Conservation (phyloP, 2,113 vertebrate genomes). For the Gymnogyps californianus region DNA sequence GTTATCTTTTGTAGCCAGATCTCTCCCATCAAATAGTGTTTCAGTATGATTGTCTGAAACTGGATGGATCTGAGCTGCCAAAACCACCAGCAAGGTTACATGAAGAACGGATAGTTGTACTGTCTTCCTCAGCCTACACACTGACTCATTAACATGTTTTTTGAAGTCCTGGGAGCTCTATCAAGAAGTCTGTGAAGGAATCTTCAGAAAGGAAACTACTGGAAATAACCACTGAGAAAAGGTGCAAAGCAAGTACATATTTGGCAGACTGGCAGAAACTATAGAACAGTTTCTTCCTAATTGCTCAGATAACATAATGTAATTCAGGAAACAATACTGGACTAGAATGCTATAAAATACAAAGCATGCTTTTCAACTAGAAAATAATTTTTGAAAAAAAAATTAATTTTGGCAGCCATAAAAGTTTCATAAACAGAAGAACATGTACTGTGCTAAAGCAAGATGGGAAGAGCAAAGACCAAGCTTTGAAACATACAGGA, state of each 20-base stretch:
- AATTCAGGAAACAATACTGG: neutral
- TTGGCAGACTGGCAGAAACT: neutral
- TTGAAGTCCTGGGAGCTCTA: constrained; percentile 1
- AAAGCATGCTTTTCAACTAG: neutral
- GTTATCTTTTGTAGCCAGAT: neutral
- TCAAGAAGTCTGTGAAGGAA: constrained; percentile 11
- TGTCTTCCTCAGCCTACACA: constrained; percentile 12
- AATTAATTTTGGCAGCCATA: neutral
- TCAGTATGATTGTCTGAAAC: constrained; percentile 37
- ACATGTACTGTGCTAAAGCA: neutral
- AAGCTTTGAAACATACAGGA: neutral
- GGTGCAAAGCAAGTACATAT: neutral
- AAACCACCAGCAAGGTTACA: neutral
- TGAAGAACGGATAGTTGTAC: neutral
- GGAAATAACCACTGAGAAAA: neutral
- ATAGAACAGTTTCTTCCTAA: neutral
- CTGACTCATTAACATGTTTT: neutral
- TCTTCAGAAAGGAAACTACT: neutral
- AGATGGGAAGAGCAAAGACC: neutral
- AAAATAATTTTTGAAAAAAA: neutral
- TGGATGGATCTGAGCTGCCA: neutral
- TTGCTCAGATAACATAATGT: neutral
- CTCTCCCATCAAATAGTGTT: neutral
- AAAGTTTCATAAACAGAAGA: neutral
- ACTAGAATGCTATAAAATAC: neutral